Evolutionary conservation across 2,113 vertebrate genomes (phyloP), one percentile per base, ranked within the genome.

Genomic region (Poecilia latipinna): DNA sequence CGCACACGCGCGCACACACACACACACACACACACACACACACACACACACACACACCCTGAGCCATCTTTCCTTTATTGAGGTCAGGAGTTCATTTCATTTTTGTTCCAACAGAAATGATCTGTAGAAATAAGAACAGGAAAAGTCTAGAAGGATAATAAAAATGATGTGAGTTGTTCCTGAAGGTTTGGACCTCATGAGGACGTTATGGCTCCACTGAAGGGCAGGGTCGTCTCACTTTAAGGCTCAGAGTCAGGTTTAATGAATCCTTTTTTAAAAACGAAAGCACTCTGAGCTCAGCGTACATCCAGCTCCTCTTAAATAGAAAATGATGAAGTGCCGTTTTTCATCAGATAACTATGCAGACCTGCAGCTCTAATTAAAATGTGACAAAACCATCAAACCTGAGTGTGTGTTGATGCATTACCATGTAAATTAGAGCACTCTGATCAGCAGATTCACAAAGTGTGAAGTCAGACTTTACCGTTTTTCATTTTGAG

Each of bases 61-160:
- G 61, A 69, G 35, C 62, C 33, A 10, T 64, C 35, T 74, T 12
- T 67, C 2, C 13, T 71, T 77, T 86, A 79, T 81, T 88, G 75
- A 32, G 82, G 78, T 78, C 80, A 75, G 29, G 35, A 72, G 74
- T 69, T 82, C 80, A 51, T 80, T 75, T 88, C 42, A 78, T 76
- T 80, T 88, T 35, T 68, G 39, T 57, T 22, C 8, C 26, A 57
- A 65, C 70, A 61, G 66, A 76, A 78, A 79, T 64, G 31, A 79
- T 70, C 66, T 62, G 64, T 15, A 29, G 61, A 68, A 61, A 73
- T 26, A 6, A 12, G 28, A 70, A 17, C 39, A 42, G 72, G 61
- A 33, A 75, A 57, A 57, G 22, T n/a, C 51, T 57, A n/a, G 51
- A 8, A 24, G 51, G 19, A 24, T 22, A 24, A 24, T 57, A 57